Conservation (phyloP, 2,113 vertebrate genomes). For the Hippocampus zosterae region DNA sequence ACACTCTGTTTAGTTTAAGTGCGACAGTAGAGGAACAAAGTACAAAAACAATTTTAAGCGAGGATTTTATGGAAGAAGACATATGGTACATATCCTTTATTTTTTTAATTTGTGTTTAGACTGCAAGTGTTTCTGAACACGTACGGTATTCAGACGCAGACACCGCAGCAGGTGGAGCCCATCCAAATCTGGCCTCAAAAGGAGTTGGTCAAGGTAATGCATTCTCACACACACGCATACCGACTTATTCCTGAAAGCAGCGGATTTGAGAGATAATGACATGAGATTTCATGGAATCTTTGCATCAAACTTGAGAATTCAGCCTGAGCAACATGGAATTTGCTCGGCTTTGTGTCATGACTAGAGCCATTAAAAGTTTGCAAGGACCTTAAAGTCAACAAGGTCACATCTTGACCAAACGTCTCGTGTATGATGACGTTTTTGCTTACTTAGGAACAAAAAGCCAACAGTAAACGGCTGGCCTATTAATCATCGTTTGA, state of each 20-base stretch:
- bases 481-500: too few relatives aligned
- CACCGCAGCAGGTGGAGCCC: constrained; percentile 95
- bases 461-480: too few relatives aligned
- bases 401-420: not conserved
- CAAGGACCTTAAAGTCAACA: not conserved
- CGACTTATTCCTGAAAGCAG: not conserved
- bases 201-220: constrained; percentile 90
- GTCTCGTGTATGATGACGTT: not conserved
- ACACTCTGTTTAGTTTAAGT: not conserved
- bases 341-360: not conserved
- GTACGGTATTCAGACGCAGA: constrained; percentile 96
- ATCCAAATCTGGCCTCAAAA: constrained; percentile 99
- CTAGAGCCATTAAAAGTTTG: not conserved
- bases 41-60: not conserved
- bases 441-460: not conserved
- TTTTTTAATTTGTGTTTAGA: constrained; percentile 55
- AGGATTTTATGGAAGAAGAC: not conserved
- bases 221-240: not conserved
- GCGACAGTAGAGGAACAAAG: not conserved
- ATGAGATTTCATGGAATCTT: not conserved
- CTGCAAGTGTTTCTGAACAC: constrained; percentile 98
- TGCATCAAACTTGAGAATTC: not conserved
- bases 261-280: not conserved
- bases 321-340: not conserved
- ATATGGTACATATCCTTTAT: not conserved